Conservation (phyloP, 2,113 vertebrate genomes). For the Lasiurus borealis region DNA sequence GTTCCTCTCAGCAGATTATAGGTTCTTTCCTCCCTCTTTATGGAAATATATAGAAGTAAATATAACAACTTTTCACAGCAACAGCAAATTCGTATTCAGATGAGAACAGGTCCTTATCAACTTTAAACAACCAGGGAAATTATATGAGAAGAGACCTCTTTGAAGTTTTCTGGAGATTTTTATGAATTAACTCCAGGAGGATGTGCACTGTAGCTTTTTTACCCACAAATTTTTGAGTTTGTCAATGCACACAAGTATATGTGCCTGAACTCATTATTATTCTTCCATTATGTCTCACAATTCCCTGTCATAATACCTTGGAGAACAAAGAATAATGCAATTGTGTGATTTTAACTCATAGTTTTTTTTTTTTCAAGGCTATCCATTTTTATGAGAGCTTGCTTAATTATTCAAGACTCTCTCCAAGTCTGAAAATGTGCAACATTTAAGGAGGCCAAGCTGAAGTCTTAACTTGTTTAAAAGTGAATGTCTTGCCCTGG, state of each 20-base stretch:
- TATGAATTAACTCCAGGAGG: background rate
- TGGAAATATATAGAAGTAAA: constrained; percentile 56
- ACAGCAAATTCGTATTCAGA: constrained; percentile 51
- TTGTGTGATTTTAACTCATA: background rate
- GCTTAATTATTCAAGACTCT: background rate
- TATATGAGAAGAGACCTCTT: constrained; percentile 22
- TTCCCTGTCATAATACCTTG: background rate
- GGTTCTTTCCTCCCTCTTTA: constrained; percentile 23
- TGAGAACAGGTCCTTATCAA: constrained; percentile 16
- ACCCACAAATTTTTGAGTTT: background rate
- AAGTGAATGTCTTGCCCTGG: background rate
- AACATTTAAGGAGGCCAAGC: background rate
- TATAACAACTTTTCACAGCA: constrained; percentile 62
- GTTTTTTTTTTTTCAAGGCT: background rate
- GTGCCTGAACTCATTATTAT: background rate
- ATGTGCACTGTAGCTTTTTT: background rate
- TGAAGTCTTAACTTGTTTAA: constrained; percentile 7
- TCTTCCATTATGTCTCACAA: background rate
- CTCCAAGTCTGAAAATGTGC: background rate
- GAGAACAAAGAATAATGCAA: background rate
- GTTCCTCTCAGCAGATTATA: constrained; percentile 71
- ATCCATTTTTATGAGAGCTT: background rate
- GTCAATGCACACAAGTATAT: background rate
- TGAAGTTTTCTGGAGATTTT: background rate
- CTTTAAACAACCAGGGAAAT: constrained; percentile 33